phyloP scores from a whole-genome alignment of 1,140 invertebrate species.

The Steinernema khuongi region DNA sequence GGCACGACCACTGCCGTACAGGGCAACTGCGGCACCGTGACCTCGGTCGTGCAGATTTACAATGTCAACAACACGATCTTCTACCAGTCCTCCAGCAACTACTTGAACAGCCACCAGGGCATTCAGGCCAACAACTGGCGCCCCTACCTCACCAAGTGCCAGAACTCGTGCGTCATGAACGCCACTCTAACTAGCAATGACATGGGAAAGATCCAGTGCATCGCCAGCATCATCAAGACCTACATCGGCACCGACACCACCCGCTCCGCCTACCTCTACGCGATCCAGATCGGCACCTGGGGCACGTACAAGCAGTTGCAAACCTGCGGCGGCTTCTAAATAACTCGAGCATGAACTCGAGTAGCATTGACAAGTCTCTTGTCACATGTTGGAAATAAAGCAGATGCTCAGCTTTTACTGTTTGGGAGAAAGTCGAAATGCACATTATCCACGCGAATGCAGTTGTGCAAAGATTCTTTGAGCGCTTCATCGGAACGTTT shows the following conservation, averaged over 20 bases:
- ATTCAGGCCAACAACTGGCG: too few relatives aligned
- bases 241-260: background rate
- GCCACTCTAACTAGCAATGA: background rate
- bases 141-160: background rate
- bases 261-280: background rate
- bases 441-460: too few relatives aligned
- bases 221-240: background rate
- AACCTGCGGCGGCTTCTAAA: too few relatives aligned
- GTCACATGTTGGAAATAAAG: too few relatives aligned
- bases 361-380: too few relatives aligned
- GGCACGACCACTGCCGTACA: background rate
- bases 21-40: background rate
- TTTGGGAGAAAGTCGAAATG: too few relatives aligned
- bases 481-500: too few relatives aligned
- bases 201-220: background rate
- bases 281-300: too few relatives aligned
- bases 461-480: too few relatives aligned
- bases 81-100: background rate
- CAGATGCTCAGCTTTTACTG: too few relatives aligned
- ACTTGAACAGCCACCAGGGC: background rate
- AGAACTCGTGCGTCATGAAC: background rate
- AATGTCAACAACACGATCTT: constrained; percentile 1
- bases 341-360: too few relatives aligned
- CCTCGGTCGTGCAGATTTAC: background rate
- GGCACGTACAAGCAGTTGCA: too few relatives aligned